Evolutionary conservation across 1,140 invertebrate genomes (phyloP).

Genomic region (Cherax quadricarinatus): DNA sequence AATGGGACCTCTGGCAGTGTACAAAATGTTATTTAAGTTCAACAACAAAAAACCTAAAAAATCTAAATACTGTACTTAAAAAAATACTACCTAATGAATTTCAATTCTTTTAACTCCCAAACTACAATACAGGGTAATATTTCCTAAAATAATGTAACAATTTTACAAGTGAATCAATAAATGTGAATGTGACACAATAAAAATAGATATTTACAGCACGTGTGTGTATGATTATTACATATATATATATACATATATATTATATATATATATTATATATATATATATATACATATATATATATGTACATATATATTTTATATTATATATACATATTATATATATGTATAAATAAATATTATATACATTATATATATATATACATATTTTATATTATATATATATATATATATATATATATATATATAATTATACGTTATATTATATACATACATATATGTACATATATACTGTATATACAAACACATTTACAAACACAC

Average conservation of each 20-base stretch:
- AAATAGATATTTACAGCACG: not conserved
- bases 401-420: too few species aligned
- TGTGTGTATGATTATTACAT: not conserved
- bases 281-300: too few species aligned
- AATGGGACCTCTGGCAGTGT: constrained; percentile 31
- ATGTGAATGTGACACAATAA: constrained; percentile 3
- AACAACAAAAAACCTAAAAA: not conserved
- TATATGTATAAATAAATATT: too few species aligned
- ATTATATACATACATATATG: not conserved
- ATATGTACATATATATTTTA: too few species aligned
- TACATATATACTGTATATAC: too few species aligned
- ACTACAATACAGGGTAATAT: not conserved
- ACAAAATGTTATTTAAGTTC: not conserved
- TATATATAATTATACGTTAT: too few species aligned
- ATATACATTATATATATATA: too few species aligned
- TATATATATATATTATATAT: too few species aligned
- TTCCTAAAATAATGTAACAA: not conserved
- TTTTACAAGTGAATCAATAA: not conserved
- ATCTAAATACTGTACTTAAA: not conserved
- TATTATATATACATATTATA: too few species aligned
- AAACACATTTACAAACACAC: too few species aligned
- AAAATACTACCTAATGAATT: not conserved
- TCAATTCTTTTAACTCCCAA: not conserved
- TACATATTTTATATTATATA: too few species aligned
- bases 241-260: too few species aligned